Base-by-base conservation (phyloP, 2,113 vertebrate species). In the Balaeniceps rex region DNA sequence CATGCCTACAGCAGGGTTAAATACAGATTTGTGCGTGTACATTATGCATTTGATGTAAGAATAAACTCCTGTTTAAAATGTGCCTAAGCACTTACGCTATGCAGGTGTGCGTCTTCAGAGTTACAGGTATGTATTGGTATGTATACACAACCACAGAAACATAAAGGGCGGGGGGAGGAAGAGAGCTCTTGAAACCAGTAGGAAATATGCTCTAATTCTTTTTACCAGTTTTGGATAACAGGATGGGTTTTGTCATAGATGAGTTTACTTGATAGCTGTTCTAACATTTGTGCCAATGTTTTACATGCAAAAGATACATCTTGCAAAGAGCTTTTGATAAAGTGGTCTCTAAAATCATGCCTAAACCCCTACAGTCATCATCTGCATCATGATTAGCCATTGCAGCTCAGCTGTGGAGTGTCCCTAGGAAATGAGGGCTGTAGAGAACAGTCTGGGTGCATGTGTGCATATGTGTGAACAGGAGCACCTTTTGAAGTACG, bases 281-380 rank as follows among this genome's bases (percentile, higher is more conserved):
- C 88, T 79, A 91, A 86, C 38, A 19, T 75, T 49, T 68, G 42
- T 83, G 17, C 42, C 61, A 54, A 5, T n/a, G 26, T 85, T 91
- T 84, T 69, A 29, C 25, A 17, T 2, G 3, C 34, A 75, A 63
- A 90, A 75, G 34, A 61, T 61, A 54, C 2, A 42, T 42, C 63
- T 89, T 71, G 24, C 26, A 82, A 87, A 94, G 94, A 82, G 61
- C 26, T 90, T 93, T 76, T 92, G 64, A 34, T 79, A 49, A 89
- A 91, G 26, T 38, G 46, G 49, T 97, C 82, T 88, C 76, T 85
- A 89, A 96, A 96, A 94, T 75, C 87, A 92, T 82, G 58, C 87
- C 61, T 95, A 90, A 96, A 93, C 58, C 87, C 93, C 52, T 66
- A 25, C 61, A 58, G 72, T 61, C 40, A 19, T 96, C 76, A 61